A percentile compares a stretch with the other conserved stretches of the same genome.
These are phyloP conservation scores for Drosophila tanythrix DNA, from an alignment of 2,888 invertebrate species.

Conservation along the genomic window DNA sequence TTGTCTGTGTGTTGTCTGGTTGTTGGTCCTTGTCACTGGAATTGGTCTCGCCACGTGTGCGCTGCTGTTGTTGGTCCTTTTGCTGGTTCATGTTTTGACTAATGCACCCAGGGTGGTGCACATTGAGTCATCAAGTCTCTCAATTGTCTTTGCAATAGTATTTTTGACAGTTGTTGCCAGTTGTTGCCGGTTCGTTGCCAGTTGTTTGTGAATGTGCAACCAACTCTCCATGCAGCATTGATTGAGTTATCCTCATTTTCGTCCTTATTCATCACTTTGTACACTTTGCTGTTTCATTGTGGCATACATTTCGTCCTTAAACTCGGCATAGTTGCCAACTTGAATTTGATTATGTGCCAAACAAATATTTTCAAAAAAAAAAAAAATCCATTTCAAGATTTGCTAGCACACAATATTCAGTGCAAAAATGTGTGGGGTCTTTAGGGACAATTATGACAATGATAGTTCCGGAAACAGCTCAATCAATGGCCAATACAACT, in stretches of 20 bases:
- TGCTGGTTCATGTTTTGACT: constrained; percentile 61
- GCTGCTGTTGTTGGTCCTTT: constrained; percentile 21
- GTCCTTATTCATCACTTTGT: constrained; percentile 36
- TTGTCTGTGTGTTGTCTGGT: constrained; percentile 4
- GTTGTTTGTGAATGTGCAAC: constrained; percentile 25
- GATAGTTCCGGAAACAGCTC: constrained; percentile 63
- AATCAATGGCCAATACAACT: constrained; percentile 44
- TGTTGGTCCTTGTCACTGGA: constrained; percentile 28
- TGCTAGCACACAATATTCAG: constrained; percentile 16
- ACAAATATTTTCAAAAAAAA: constrained; percentile 28
- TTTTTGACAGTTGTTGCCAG: constrained; percentile 56
- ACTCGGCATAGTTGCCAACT: constrained; percentile 37
- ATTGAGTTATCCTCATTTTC: constrained; percentile 58
- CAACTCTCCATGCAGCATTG: constrained; percentile 70
- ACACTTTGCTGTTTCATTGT: constrained; percentile 33
- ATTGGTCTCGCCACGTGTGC: constrained; percentile 45
- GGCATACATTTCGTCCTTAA: neutral
- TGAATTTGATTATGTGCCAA: constrained; percentile 35
- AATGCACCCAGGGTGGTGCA: constrained; percentile 60
- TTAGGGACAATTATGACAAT: constrained; percentile 43
- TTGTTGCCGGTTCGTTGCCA: constrained; percentile 6
- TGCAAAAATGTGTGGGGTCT: constrained; percentile 47
- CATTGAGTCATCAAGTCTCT: constrained; percentile 70
- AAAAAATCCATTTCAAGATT: constrained; percentile 15
- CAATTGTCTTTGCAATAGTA: constrained; percentile 50